Evolutionary conservation across 2,113 vertebrate genomes (phyloP).

Genomic region (Columbina picui): DNA sequence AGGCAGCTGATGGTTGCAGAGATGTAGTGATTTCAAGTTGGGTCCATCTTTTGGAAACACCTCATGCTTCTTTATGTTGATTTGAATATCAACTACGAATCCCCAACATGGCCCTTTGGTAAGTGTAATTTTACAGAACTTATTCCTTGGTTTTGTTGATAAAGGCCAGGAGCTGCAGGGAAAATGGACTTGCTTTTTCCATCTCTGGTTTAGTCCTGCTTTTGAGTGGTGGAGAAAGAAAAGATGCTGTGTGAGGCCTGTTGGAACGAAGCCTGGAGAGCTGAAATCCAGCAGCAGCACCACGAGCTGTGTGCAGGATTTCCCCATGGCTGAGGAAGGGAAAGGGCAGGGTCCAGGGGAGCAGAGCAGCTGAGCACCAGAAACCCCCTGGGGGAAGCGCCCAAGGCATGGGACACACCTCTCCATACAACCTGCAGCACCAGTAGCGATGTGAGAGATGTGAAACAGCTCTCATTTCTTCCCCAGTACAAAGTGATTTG

Average conservation of each 20-base stretch:
- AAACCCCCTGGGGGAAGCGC: not conserved
- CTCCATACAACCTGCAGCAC: not conserved
- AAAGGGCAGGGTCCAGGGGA: not conserved
- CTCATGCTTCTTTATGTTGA: not conserved
- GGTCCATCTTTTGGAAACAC: too few species aligned
- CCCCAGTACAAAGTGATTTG: not conserved
- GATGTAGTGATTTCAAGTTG: too few species aligned
- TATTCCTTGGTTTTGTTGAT: not conserved
- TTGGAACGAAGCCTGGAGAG: not conserved
- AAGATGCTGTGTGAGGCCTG: not conserved
- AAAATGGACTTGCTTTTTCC: not conserved
- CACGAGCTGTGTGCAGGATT: not conserved
- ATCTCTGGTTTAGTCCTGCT: not conserved
- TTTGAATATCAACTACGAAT: not conserved
- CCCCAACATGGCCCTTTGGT: not conserved
- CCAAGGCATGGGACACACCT: not conserved
- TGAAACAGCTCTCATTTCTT: not conserved
- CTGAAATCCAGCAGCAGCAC: not conserved
- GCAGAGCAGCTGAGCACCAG: not conserved
- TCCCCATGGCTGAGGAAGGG: not conserved
- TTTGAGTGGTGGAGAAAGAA: not conserved
- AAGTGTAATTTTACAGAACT: not conserved
- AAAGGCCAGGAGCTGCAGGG: not conserved
- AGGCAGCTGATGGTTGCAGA: too few species aligned
- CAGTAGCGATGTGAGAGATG: fast-evolving